phyloP scores from a whole-genome alignment of 2,888 invertebrate species.

The Gastrophysa polygoni region DNA sequence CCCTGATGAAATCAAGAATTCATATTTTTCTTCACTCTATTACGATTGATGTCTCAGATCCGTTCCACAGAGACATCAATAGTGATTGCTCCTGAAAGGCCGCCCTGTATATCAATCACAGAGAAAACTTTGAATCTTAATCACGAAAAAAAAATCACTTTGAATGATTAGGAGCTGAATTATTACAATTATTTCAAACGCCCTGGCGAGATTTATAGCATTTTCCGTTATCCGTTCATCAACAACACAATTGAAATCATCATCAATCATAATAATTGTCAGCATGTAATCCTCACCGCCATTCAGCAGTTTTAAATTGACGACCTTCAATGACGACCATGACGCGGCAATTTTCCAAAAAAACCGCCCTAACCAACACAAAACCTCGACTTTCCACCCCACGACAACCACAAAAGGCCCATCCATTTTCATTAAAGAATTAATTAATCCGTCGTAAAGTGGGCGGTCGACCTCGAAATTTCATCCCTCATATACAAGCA shows the following conservation, averaged over 20 bases:
- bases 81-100: too few relatives aligned
- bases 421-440: neutral
- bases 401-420: neutral
- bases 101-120: too few relatives aligned
- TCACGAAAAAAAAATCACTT: too few relatives aligned
- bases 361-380: neutral
- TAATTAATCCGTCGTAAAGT: neutral
- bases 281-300: neutral
- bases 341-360: neutral
- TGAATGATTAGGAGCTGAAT: too few relatives aligned
- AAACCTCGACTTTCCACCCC: neutral
- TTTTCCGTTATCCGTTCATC: neutral
- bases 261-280: neutral
- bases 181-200: too few relatives aligned
- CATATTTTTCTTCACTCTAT: too few relatives aligned
- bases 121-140: too few relatives aligned
- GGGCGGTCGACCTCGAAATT: neutral
- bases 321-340: neutral
- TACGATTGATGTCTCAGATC: too few relatives aligned
- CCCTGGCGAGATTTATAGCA: neutral
- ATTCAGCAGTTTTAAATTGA: neutral
- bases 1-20: too few relatives aligned
- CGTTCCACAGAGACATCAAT: too few relatives aligned
- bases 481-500: neutral
- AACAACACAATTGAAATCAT: neutral